Conservation (phyloP, 53 echinoderm and acorn worm genomes). For the Arbacia lixula region DNA sequence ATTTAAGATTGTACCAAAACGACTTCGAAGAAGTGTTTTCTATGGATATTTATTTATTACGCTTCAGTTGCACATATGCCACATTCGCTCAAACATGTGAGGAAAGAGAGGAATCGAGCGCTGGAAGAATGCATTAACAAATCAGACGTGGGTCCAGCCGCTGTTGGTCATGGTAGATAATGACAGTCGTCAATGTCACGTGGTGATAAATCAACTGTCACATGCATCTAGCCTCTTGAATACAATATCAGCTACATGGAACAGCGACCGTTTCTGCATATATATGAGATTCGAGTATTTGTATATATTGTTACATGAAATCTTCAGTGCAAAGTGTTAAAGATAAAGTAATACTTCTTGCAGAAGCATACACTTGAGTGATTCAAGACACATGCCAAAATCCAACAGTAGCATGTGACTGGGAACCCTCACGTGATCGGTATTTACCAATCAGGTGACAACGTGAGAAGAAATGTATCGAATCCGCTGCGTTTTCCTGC, state of each 20-base stretch:
- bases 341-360: background rate
- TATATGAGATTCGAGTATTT: conserved; percentile 40
- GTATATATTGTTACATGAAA: conserved; percentile 62
- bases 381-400: too few relatives aligned
- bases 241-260: too few relatives aligned
- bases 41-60: conserved; percentile 88
- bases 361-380: too few relatives aligned
- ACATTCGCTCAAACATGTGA: conserved; percentile 11
- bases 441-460: conserved; percentile 6
- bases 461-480: background rate
- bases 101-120: too few relatives aligned
- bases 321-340: conserved; percentile 23
- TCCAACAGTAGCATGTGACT: conserved; percentile 28
- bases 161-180: background rate
- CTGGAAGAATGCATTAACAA: too few relatives aligned
- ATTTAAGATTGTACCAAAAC: conserved; percentile 93
- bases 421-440: background rate
- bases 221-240: background rate
- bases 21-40: conserved; percentile 88
- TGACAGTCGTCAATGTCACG: background rate
- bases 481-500: conserved; percentile 43
- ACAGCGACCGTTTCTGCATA: conserved; percentile 28
- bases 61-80: conserved; percentile 53
- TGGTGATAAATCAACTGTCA: background rate
- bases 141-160: conserved; percentile 28